Evolutionary conservation across 2,797 vertebrate species (phyloP).

Genomic region (Setipinna tenuifilis): DNA sequence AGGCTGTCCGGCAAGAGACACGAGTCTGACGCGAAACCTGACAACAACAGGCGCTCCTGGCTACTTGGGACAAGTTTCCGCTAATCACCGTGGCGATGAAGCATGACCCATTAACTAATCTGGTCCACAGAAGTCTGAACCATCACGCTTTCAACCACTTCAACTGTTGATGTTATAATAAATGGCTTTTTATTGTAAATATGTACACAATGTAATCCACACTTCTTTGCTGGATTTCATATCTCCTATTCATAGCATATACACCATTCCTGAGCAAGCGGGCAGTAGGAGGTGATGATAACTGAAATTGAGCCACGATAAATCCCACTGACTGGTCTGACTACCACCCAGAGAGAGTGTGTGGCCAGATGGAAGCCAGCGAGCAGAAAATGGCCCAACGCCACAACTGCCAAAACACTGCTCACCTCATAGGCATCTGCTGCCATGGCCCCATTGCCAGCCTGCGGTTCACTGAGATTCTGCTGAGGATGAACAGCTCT

Average conservation of each 20-base stretch:
- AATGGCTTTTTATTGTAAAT: neutral
- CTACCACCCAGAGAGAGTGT: conserved; percentile 5
- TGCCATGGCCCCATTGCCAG: neutral
- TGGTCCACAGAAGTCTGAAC: neutral
- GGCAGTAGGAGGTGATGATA: conserved; percentile 49
- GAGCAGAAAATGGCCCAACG: neutral
- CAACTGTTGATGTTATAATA: neutral
- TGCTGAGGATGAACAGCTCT: conserved; percentile 6
- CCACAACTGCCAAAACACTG: conserved; percentile 2
- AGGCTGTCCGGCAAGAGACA: conserved; percentile 39
- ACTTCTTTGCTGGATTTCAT: neutral
- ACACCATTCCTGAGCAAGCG: conserved; percentile 30
- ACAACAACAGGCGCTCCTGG: conserved; percentile 60
- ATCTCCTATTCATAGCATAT: conserved; percentile 5
- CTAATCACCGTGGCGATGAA: neutral
- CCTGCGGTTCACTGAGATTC: neutral
- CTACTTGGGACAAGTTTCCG: conserved; percentile 52
- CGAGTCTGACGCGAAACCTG: conserved; percentile 52
- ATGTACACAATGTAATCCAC: neutral
- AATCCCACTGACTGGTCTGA: conserved; percentile 31
- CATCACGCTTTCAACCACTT: neutral
- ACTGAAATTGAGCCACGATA: conserved; percentile 33
- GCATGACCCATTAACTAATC: neutral
- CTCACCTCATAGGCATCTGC: neutral
- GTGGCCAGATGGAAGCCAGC: neutral